Evolutionary conservation across 1,140 invertebrate genomes (phyloP), one percentile per base, ranked within the genome.

Genomic region (Macrotrachela quadricornifera): DNA sequence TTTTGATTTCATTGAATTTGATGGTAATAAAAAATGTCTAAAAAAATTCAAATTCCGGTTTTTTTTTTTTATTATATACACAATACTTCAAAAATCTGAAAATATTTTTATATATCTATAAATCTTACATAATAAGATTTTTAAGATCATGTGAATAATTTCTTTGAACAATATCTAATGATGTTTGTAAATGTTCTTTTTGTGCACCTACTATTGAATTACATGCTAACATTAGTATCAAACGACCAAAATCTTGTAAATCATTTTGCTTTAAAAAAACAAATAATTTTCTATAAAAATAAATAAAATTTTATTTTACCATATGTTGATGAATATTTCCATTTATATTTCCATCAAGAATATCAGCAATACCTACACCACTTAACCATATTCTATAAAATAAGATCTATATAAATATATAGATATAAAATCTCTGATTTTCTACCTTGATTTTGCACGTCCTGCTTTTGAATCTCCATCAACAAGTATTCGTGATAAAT

Each of bases 91-190:
- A n/a, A n/a, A n/a, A n/a, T n/a, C n/a, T 30, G 6, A 11, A n/a
- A 17, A 38, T 49, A 16, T 10, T 30, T 54, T 30, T 18, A 41
- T 36, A 36, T 47, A 10, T 37, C 11, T 37, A 12, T 54, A 17
- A 57, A 60, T 77, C 79, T 69, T 75, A 90, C 85, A 88, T 73
- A 60, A 95, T 84, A 45, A 95, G 75, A 71, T 92, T 91, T 64
- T 85, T 79, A 59, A 96, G 77, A 75, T 96, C 90, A 16, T 78
- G 72, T 36, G 88, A 76, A 67, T 94, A 95, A 59, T 82, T 80
- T 59, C 84, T 76, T 44, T 81, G 75, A 47, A 96, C 80, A 49
- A 91, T 76, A 54, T 92, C 85, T 62, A 95, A 74, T 17, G 85
- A 86, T 0, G 80, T 79, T 62, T 80, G 77, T 57, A 91, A 75